Base-by-base conservation (phyloP, 2,888 invertebrate genomes). In the Barypeithes pellucidus region DNA sequence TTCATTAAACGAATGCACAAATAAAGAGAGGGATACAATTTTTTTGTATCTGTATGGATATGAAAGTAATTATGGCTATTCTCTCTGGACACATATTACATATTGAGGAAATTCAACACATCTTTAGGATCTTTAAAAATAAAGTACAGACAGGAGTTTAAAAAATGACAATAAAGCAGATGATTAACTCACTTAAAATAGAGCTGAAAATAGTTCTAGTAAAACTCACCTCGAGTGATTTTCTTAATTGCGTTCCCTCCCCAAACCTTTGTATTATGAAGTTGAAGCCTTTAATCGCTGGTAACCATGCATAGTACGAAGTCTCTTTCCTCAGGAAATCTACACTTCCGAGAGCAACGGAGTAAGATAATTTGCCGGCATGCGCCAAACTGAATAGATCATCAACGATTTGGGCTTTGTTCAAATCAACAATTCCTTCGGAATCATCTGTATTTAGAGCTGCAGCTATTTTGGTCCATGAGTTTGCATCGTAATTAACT, bases 371-470 rank as follows among this genome's bases (percentile, higher is more conserved):
- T 41, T 70, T 61, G 1, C 90, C 90, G 65, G 90, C 88, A 68
- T 89, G 86, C 4, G 92, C 92, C 66, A 92, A 84, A 77, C 89
- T 90, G 74, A 91, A 89, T 3, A 91, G 86, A 83, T 97, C 96
- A 78, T 94, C 93, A 0, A 96, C 85, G 8, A 92, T 81, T 71
- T 95, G 93, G 0, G 94, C 95, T 52, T 95, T 89, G 84, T 94
- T 94, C 11, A 91, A 79, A 0, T 89, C 82, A 72, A 90, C 88
- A 61, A 94, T 92, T 0, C 79, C 81, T 0, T 50, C 43, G 54
- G 87, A 87, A 72, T 88, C 84, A 0, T 89, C 84, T 0, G 74
- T 78, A 9, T 82, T 80, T 47, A 93, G 82, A 11, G 87, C 89
- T 0, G 79, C 77, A 0, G 87, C 84, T 5, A 93, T 82, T 0